Percentiles rank a stretch among this genome's conserved stretches.
Conservation (phyloP, 2,888 invertebrate species). For the Apoda limacodes region DNA sequence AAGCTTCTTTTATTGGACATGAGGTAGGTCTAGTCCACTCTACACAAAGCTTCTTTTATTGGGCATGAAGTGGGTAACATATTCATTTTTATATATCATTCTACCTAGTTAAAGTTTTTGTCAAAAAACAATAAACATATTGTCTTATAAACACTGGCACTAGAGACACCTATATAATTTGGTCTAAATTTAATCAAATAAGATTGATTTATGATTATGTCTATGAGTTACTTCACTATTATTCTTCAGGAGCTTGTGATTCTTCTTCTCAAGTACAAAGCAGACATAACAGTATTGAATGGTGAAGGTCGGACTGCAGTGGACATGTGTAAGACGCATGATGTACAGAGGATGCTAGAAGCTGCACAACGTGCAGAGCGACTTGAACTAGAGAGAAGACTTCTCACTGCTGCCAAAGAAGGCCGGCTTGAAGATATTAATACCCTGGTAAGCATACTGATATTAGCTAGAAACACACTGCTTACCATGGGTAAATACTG, state of each 20-base stretch:
- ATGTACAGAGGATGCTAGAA: constrained; percentile 65
- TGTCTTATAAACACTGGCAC: no score
- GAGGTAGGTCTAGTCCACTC: constrained; percentile 56
- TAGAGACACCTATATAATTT: no score
- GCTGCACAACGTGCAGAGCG: constrained; percentile 73
- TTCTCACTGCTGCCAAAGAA: constrained; percentile 72
- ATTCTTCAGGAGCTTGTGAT: constrained; percentile 76
- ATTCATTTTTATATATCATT: constrained; percentile 6
- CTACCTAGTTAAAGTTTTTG: no score
- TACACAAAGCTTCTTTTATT: constrained; percentile 77
- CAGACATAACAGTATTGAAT: constrained; percentile 73
- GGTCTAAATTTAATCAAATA: no score
- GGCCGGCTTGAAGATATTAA: constrained; percentile 69
- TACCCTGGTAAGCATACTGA: constrained; percentile 64
- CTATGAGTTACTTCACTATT: no score
- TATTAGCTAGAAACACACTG: not conserved
- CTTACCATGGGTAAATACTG: no score
- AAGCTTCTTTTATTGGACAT: constrained; percentile 76
- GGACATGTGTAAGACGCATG: constrained; percentile 67
- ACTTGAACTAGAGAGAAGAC: constrained; percentile 58
- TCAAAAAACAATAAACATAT: no score
- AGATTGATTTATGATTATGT: no score
- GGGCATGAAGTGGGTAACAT: constrained; percentile 67
- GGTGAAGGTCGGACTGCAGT: constrained; percentile 72
- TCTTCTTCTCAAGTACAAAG: constrained; percentile 70